Conservation (phyloP, 2,888 invertebrate genomes). For the Diarsia brunnea region DNA sequence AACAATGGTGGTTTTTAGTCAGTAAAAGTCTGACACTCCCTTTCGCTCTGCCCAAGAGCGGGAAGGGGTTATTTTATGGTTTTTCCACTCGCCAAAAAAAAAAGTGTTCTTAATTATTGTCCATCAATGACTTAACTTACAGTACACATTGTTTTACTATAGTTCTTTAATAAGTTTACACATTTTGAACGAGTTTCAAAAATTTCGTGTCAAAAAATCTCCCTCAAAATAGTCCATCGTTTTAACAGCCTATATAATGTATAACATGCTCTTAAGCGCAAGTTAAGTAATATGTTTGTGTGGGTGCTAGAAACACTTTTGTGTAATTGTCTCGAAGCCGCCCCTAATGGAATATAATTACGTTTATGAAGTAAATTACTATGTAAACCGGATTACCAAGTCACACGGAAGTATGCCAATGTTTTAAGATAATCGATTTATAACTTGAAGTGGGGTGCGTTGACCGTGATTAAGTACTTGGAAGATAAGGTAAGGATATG, state of each 20-base stretch:
- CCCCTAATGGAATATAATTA: conserved; percentile 51
- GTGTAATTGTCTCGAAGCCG: conserved; percentile 44
- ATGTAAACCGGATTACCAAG: conserved; percentile 43
- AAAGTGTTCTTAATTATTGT: no score
- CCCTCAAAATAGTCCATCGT: no score
- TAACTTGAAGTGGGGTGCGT: conserved; percentile 8
- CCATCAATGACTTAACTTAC: no score
- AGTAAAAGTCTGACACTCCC: no score
- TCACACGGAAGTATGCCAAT: conserved; percentile 39
- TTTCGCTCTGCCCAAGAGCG: no score
- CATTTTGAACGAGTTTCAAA: not conserved
- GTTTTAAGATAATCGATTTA: conserved; percentile 55
- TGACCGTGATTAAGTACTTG: conserved; percentile 20
- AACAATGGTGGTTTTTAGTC: no score
- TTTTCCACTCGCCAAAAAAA: no score
- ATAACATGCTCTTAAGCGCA: not conserved
- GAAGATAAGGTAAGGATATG: not conserved
- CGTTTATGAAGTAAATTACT: conserved; percentile 57
- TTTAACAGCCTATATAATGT: not conserved
- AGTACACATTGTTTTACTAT: no score
- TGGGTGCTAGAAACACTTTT: conserved; percentile 34
- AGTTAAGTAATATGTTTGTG: conserved; percentile 1
- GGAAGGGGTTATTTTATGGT: no score
- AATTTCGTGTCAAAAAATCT: not conserved
- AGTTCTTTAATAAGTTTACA: not conserved